A percentile compares a stretch with the other conserved stretches of the same genome.
Conservation (phyloP, 2,888 invertebrate genomes). For the Phlogophora meticulosa region DNA sequence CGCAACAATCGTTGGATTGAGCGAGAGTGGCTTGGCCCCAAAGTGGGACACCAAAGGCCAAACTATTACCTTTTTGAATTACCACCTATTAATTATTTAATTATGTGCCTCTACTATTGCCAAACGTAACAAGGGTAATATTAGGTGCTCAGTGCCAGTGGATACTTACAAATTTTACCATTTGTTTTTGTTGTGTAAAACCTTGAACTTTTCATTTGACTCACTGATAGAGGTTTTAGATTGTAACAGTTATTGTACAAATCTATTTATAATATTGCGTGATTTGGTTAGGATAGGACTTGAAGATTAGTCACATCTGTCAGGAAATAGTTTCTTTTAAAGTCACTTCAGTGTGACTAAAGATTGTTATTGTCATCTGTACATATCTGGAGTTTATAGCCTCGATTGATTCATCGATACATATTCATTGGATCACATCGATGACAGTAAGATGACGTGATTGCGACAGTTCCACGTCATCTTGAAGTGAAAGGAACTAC, state of each 20-base stretch:
- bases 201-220: constrained; percentile 43
- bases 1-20: no score
- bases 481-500: no score
- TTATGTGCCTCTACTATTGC: no score
- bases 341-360: constrained; percentile 52
- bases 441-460: constrained; percentile 6
- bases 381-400: constrained; percentile 4
- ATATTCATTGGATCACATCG: constrained; percentile 19
- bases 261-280: constrained; percentile 34
- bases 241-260: constrained; percentile 27
- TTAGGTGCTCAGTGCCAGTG: neutral
- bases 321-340: constrained; percentile 50
- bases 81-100: no score
- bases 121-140: neutral
- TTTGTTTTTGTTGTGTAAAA: constrained; percentile 11
- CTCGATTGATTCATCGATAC: constrained; percentile 55
- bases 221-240: constrained; percentile 29
- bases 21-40: no score
- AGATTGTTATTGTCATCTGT: constrained; percentile 35
- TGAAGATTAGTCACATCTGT: constrained; percentile 44
- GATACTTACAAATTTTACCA: constrained; percentile 15
- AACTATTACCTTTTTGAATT: no score
- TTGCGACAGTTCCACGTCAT: neutral
- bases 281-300: constrained; percentile 48
- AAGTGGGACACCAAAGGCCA: no score